Evolutionary conservation across 2,797 vertebrate species (phyloP).

Genomic region (Oreortyx pictus): DNA sequence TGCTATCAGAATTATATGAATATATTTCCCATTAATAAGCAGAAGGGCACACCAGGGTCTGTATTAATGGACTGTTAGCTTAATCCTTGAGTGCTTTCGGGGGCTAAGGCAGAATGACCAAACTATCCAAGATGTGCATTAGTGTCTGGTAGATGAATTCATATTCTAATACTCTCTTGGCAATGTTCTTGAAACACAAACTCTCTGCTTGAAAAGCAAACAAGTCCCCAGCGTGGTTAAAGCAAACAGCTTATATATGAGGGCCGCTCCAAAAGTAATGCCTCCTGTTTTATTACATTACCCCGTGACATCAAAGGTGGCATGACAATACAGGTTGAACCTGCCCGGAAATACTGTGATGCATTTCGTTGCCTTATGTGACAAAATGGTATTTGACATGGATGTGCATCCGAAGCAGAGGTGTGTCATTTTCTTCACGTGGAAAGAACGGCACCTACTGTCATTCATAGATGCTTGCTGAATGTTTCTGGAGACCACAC

Average conservation of each 20-base stretch:
- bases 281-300: too few species aligned
- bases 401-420: background rate
- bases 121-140: conserved; percentile 17
- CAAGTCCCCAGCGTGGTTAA: background rate
- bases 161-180: conserved; percentile 41
- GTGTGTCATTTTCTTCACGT: background rate
- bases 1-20: background rate
- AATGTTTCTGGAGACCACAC: too few species aligned
- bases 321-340: too few species aligned
- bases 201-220: background rate
- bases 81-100: conserved; percentile 5
- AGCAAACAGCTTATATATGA: background rate
- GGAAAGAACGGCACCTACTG: background rate
- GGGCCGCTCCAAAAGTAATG: too few species aligned
- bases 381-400: too few species aligned
- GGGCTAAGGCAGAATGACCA: conserved; percentile 30
- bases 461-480: background rate
- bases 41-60: background rate
- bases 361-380: too few species aligned
- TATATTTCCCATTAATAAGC: conserved; percentile 43
- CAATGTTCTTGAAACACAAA: background rate
- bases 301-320: too few species aligned
- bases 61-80: conserved; percentile 20
- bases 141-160: background rate
- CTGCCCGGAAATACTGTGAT: too few species aligned